These are phyloP conservation scores for Scatophagus argus DNA, from an alignment of 2,113 vertebrate species.

Conservation along the genomic window DNA sequence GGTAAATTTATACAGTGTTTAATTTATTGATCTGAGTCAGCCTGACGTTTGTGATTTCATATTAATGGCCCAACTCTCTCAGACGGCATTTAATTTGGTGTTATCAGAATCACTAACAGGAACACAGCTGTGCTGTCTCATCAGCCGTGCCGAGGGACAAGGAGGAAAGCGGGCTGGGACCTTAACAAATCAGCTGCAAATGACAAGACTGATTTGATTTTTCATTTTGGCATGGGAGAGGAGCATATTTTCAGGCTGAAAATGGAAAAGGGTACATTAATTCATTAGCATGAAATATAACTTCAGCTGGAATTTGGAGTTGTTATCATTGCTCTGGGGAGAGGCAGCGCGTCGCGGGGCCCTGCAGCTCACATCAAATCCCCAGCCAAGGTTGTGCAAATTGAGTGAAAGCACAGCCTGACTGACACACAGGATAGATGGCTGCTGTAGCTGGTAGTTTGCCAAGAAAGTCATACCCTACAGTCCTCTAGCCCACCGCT, in stretches of 20 bases:
- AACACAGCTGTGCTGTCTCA: constrained; percentile 75
- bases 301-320: constrained; percentile 56
- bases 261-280: constrained; percentile 64
- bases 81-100: constrained; percentile 63
- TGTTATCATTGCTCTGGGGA: constrained; percentile 57
- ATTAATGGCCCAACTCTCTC: constrained; percentile 57
- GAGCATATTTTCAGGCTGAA: constrained; percentile 60
- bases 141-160: constrained; percentile 45
- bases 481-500: constrained; percentile 29
- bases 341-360: not conserved
- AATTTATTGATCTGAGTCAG: constrained; percentile 70
- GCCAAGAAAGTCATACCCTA: constrained; percentile 30
- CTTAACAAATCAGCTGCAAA: constrained; percentile 70
- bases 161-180: constrained; percentile 30
- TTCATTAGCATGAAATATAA: constrained; percentile 76
- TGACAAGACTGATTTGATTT: constrained; percentile 67
- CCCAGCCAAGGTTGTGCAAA: constrained; percentile 55
- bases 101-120: constrained; percentile 66
- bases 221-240: constrained; percentile 48
- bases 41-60: constrained; percentile 56
- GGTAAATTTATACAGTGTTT: constrained; percentile 68
- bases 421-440: constrained; percentile 50
- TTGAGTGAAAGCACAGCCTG: constrained; percentile 42
- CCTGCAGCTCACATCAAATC: constrained; percentile 35
- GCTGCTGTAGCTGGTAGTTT: constrained; percentile 20